A percentile compares a stretch with the other conserved stretches of the same genome.
phyloP scores from a whole-genome alignment of 2,888 invertebrate species.

The Pteria penguin region DNA sequence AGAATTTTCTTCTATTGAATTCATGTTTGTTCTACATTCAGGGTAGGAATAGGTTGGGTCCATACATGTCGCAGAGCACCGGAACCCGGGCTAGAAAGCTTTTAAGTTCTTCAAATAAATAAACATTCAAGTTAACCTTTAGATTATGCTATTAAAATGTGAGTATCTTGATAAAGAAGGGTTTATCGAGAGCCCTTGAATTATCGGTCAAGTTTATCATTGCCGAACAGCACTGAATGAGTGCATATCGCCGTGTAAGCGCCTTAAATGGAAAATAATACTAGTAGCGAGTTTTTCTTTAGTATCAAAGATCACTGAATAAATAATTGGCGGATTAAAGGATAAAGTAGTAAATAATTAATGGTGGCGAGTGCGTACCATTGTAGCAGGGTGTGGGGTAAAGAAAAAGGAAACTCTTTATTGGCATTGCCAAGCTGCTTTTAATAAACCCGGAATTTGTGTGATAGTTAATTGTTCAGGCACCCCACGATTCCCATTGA shows the following conservation, averaged over 20 bases:
- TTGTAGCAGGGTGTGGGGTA: not conserved
- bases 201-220: not conserved
- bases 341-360: not conserved
- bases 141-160: not conserved
- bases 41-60: too few species aligned
- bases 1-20: too few species aligned
- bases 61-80: too few species aligned
- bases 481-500: not conserved
- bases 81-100: not conserved
- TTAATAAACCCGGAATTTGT: not conserved
- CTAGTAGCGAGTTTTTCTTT: conserved; percentile 19
- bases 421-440: not conserved
- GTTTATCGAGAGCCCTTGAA: not conserved
- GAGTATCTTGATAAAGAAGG: not conserved
- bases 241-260: not conserved
- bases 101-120: not conserved
- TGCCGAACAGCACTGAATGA: not conserved
- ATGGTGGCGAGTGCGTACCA: not conserved
- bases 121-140: not conserved
- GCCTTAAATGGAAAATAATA: conserved; percentile 11
- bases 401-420: not conserved
- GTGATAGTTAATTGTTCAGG: not conserved
- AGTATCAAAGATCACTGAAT: conserved; percentile 4
- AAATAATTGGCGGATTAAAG: conserved; percentile 6
- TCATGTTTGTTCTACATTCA: too few species aligned